Percentiles rank a stretch among this genome's conserved stretches.
Conservation (phyloP, 2,113 vertebrate genomes). For the Hydropotes inermis region DNA sequence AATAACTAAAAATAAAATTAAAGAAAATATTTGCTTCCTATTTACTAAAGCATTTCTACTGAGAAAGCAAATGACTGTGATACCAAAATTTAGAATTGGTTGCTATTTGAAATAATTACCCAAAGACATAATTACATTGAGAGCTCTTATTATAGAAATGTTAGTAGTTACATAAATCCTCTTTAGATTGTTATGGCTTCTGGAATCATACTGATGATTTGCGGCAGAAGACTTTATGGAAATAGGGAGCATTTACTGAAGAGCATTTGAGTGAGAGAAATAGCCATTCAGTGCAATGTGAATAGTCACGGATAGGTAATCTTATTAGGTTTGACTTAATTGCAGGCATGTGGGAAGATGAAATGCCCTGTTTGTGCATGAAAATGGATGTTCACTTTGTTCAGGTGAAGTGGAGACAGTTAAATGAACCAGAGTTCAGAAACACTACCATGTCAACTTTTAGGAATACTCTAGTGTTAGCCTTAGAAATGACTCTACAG, state of each 20-base stretch:
- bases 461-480: background rate
- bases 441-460: background rate
- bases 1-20: background rate
- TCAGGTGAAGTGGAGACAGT: background rate
- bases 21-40: background rate
- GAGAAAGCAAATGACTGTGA: background rate
- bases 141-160: background rate
- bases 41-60: background rate
- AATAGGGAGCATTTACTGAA: background rate
- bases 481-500: background rate
- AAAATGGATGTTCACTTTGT: background rate
- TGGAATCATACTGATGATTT: background rate
- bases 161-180: slow-evolving; percentile 23
- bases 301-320: background rate
- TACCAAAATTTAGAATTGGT: background rate
- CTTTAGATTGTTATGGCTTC: background rate
- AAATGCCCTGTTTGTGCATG: background rate
- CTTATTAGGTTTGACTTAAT: background rate
- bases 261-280: background rate
- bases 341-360: background rate
- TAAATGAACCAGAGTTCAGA: background rate
- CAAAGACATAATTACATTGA: slow-evolving; percentile 18
- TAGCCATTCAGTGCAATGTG: background rate
- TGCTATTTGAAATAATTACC: background rate
- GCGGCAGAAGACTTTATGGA: background rate